Percentiles rank a stretch among this genome's conserved stretches.
Conservation (phyloP, 2,888 invertebrate species). For the Shargacucullia verbasci region DNA sequence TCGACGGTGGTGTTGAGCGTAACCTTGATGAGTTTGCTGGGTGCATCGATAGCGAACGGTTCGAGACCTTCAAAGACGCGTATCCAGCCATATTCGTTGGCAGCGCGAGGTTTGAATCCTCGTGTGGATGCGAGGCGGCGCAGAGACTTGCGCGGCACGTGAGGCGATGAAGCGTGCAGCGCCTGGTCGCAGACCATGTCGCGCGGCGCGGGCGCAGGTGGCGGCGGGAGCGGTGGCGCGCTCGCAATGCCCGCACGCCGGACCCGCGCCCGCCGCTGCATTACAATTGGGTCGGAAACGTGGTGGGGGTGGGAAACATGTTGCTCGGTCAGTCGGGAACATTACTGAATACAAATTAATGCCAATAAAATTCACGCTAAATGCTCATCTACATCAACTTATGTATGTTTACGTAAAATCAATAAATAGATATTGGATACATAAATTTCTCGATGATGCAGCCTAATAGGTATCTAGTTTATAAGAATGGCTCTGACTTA, state of each 20-base stretch:
- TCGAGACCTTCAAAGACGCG: conserved; percentile 90
- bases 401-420: conserved; percentile 9
- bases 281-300: conserved; percentile 85
- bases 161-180: conserved; percentile 86
- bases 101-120: conserved; percentile 78
- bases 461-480: no score
- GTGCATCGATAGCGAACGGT: conserved; percentile 84
- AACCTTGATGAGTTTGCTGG: conserved; percentile 88
- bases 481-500: no score
- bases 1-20: conserved; percentile 89
- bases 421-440: not conserved
- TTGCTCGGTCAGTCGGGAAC: conserved; percentile 85
- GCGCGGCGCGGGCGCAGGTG: conserved; percentile 72
- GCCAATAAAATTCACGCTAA: conserved; percentile 60
- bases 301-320: conserved; percentile 88
- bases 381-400: conserved; percentile 36
- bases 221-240: conserved; percentile 75
- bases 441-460: no score
- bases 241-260: conserved; percentile 78
- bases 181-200: conserved; percentile 86
- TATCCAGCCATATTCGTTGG: conserved; percentile 89
- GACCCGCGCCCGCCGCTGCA: conserved; percentile 78
- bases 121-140: conserved; percentile 86
- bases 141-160: conserved; percentile 81
- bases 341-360: conserved; percentile 76